Evolutionary conservation across 2,888 invertebrate species (phyloP).

Genomic region (Imbricaverruca yamaguchii): DNA sequence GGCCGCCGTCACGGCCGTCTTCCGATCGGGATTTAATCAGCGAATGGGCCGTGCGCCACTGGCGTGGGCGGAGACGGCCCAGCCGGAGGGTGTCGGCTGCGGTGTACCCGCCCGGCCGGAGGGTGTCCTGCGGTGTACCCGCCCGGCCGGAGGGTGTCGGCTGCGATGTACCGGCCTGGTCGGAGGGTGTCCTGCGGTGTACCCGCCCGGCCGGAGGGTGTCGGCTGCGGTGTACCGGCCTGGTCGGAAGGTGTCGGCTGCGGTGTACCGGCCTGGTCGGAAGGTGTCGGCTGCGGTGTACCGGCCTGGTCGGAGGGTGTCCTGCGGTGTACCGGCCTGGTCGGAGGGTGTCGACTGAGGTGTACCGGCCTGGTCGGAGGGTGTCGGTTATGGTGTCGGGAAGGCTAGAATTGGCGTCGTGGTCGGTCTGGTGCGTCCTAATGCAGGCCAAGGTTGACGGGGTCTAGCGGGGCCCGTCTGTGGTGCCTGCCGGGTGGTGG

Average conservation of each 20-base stretch:
- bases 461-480: neutral
- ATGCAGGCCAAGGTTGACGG: neutral
- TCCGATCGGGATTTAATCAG: slow-evolving; percentile 9
- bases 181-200: too few relatives aligned
- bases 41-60: neutral
- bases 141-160: too few relatives aligned
- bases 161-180: too few relatives aligned
- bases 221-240: neutral
- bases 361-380: too few relatives aligned
- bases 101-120: neutral
- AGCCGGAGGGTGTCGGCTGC: neutral
- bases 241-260: neutral
- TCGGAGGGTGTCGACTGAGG: neutral
- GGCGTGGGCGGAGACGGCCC: neutral
- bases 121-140: too few relatives aligned
- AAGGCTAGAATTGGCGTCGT: too few relatives aligned
- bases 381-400: too few relatives aligned
- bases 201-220: too few relatives aligned
- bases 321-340: neutral
- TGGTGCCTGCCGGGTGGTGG: neutral
- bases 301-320: neutral
- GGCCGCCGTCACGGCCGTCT: neutral
- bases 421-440: too few relatives aligned
- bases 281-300: neutral
- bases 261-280: neutral